These are phyloP conservation scores for Bufo bufo DNA, from an alignment of 2,113 vertebrate species.

Conservation along the genomic window DNA sequence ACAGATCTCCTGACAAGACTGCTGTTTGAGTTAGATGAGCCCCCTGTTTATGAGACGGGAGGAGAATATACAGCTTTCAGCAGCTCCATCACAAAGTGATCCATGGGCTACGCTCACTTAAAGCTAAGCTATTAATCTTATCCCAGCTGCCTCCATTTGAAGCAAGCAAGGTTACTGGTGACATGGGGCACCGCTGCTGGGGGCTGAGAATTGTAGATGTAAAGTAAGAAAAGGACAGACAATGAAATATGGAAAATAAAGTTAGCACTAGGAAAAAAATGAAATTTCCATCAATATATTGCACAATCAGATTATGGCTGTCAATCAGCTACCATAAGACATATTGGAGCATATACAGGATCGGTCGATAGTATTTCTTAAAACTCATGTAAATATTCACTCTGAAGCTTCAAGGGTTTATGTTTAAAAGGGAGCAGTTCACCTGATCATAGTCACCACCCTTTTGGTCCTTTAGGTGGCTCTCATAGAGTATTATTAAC, in stretches of 20 bases:
- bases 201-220: background rate
- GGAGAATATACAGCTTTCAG: slow-evolving; percentile 54
- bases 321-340: background rate
- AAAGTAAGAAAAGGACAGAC: slow-evolving; percentile 23
- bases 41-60: slow-evolving; percentile 35
- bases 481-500: too few relatives aligned
- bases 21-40: slow-evolving; percentile 22
- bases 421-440: too few relatives aligned
- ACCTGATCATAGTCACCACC: too few relatives aligned
- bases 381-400: too few relatives aligned
- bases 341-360: background rate
- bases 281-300: background rate
- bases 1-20: background rate
- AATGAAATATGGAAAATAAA: slow-evolving; percentile 21
- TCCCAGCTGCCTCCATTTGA: slow-evolving; percentile 7
- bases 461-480: too few relatives aligned
- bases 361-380: background rate
- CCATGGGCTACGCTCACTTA: slow-evolving; percentile 46
- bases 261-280: background rate
- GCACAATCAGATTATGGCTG: background rate
- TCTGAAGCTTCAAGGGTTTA: too few relatives aligned
- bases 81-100: slow-evolving; percentile 51
- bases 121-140: slow-evolving; percentile 49
- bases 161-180: slow-evolving; percentile 46
- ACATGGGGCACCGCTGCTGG: slow-evolving; percentile 44